Conservation (phyloP, 2,797 vertebrate species). For the Coendou prehensilis region DNA sequence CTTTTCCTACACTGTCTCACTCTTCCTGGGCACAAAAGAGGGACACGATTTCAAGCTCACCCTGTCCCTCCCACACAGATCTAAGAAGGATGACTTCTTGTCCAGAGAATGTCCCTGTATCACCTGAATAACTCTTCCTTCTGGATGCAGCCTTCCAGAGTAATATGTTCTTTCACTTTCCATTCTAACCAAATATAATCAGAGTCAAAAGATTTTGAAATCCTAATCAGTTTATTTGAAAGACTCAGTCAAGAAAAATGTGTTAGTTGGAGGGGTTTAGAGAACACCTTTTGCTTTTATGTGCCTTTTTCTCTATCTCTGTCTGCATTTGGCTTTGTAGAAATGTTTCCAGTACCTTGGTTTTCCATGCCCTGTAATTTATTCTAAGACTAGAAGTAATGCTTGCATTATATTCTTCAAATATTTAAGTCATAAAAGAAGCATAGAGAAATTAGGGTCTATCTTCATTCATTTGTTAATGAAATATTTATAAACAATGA, state of each 20-base stretch:
- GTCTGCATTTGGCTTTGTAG: neutral
- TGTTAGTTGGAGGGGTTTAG: neutral
- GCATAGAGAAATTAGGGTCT: neutral
- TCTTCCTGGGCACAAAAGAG: neutral
- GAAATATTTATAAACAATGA: slow-evolving; percentile 14
- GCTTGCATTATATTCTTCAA: neutral
- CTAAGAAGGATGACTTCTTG: neutral
- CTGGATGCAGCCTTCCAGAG: neutral
- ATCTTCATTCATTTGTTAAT: neutral
- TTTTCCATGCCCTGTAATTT: slow-evolving; percentile 10
- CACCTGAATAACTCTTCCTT: neutral
- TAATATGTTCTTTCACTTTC: neutral
- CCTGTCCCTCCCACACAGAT: neutral
- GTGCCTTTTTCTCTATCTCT: neutral
- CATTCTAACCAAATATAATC: neutral
- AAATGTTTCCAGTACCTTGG: neutral
- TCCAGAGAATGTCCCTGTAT: neutral
- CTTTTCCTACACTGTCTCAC: neutral
- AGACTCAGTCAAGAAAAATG: neutral
- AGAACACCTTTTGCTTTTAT: neutral
- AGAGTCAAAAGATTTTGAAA: neutral
- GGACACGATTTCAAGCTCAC: neutral
- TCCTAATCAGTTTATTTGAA: neutral
- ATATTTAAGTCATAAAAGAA: neutral
- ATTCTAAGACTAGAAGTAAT: neutral